phyloP scores from a whole-genome alignment of 2,888 invertebrate species.

The Cyclophora punctaria region DNA sequence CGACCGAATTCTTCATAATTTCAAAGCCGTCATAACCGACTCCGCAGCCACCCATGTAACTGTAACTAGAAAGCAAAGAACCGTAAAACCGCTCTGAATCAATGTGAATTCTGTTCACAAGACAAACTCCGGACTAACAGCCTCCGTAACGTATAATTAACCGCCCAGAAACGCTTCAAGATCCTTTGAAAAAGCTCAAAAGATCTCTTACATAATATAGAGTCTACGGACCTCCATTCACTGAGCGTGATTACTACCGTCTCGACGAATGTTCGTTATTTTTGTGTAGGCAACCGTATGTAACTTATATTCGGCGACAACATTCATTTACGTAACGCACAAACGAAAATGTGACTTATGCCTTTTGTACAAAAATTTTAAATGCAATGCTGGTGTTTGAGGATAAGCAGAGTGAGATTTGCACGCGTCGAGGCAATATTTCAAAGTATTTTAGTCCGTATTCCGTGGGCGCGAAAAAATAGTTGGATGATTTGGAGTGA shows the following conservation, averaged over 20 bases:
- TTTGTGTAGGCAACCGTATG: conserved; percentile 72
- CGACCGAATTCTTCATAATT: conserved; percentile 11
- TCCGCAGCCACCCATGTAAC: conserved; percentile 24
- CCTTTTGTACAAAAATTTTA: conserved; percentile 11
- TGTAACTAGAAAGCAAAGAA: conserved; percentile 20
- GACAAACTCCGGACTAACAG: conserved; percentile 37
- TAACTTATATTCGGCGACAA: conserved; percentile 43
- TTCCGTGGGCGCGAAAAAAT: conserved; percentile 33
- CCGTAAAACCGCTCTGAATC: conserved; percentile 32
- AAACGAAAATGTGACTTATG: conserved; percentile 25
- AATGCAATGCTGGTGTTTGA: conserved; percentile 12
- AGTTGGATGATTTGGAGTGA: conserved; percentile 20
- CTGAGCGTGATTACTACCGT: conserved; percentile 55
- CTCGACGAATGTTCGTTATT: conserved; percentile 66
- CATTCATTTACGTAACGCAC: conserved; percentile 25
- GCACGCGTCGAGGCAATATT: conserved; percentile 37
- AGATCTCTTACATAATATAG: conserved; percentile 62
- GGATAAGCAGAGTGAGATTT: conserved; percentile 13
- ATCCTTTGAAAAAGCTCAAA: conserved; percentile 59
- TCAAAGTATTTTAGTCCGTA: conserved; percentile 37
- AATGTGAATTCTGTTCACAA: conserved; percentile 30
- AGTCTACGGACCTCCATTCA: conserved; percentile 54
- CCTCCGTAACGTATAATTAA: conserved; percentile 54
- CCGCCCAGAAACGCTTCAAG: conserved; percentile 49
- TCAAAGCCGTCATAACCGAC: conserved; percentile 25